These are phyloP conservation scores for Macropus fuliginosus DNA, from an alignment of 2,797 vertebrate species.

Conservation along the genomic window DNA sequence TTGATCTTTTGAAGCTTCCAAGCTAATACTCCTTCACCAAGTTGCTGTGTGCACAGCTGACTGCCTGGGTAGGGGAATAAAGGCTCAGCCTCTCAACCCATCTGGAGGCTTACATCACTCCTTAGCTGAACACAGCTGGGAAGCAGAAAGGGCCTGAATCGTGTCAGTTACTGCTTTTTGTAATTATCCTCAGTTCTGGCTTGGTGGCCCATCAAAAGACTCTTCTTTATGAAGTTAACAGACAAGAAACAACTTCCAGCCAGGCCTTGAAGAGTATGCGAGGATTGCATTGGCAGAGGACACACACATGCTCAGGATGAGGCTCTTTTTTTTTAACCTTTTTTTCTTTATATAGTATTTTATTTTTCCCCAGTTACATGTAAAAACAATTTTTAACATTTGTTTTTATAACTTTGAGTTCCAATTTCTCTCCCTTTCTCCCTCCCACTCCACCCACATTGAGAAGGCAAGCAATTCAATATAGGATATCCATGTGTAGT, in stretches of 20 bases:
- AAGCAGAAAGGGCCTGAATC: not conserved
- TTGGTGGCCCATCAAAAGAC: not conserved
- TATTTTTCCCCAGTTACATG: too few relatives aligned
- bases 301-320: too few relatives aligned
- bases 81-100: not conserved
- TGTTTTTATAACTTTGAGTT: too few relatives aligned
- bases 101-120: not conserved
- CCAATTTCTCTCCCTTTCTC: too few relatives aligned
- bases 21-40: not conserved
- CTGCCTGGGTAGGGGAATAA: not conserved
- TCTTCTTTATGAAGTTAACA: not conserved
- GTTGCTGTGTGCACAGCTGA: not conserved
- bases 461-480: too few relatives aligned
- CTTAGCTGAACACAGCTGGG: not conserved
- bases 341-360: too few relatives aligned
- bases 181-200: not conserved
- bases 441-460: too few relatives aligned
- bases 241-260: not conserved
- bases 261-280: not conserved
- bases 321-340: too few relatives aligned
- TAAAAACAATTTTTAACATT: too few relatives aligned
- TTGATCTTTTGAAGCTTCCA: not conserved
- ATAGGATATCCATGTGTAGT: too few relatives aligned
- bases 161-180: not conserved
- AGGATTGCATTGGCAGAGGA: not conserved